Percentiles rank a stretch among this genome's conserved stretches.
Conservation (phyloP, 2,797 vertebrate species). For the Pseudochirops cupreus region DNA sequence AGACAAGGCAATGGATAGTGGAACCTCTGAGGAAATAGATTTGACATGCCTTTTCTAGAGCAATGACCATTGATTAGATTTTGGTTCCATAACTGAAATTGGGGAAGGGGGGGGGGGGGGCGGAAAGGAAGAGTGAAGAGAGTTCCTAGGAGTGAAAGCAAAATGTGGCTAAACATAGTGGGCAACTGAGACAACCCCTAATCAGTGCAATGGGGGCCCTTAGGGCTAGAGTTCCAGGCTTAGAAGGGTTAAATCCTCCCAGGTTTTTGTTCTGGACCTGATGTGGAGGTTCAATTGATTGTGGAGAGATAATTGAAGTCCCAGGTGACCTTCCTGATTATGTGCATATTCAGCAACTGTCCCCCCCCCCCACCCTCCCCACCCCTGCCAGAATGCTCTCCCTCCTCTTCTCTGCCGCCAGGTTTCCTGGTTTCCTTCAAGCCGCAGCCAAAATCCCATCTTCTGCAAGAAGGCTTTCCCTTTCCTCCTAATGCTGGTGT, state of each 20-base stretch:
- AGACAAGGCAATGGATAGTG: too few species aligned
- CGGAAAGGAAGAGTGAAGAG: neutral
- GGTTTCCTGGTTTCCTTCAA: neutral
- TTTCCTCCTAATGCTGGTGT: neutral
- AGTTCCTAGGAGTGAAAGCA: neutral
- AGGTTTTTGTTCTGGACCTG: neutral
- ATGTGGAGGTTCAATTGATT: neutral
- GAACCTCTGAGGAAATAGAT: neutral
- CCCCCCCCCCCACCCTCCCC: fast-evolving
- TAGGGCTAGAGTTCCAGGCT: too few species aligned
- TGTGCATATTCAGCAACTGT: neutral
- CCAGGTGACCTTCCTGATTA: neutral
- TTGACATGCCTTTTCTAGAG: neutral
- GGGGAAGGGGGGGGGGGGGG: neutral
- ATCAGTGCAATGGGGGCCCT: neutral
- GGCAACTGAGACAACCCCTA: neutral
- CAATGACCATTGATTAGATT: neutral
- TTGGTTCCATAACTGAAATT: neutral
- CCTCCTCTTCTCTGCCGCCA: neutral
- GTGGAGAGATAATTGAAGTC: neutral
- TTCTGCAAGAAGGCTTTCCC: neutral
- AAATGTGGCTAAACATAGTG: neutral
- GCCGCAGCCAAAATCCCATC: neutral
- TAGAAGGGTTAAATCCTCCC: neutral
- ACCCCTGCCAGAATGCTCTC: too few species aligned